Evolutionary conservation across 2,888 invertebrate genomes (phyloP).

Genomic region (Metacarcinus magister): DNA sequence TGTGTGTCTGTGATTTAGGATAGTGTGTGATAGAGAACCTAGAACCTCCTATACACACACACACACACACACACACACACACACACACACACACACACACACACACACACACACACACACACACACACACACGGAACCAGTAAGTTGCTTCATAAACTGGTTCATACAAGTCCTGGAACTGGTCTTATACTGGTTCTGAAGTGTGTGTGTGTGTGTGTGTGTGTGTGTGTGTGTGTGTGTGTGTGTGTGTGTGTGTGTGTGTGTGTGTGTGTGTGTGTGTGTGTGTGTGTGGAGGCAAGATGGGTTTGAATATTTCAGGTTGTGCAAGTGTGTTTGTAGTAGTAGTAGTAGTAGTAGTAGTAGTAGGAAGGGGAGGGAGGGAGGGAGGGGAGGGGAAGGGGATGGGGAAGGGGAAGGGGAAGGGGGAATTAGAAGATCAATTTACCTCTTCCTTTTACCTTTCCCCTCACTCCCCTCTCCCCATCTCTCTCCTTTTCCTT

Average conservation of each 20-base stretch:
- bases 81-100: background rate
- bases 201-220: background rate
- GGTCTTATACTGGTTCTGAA: background rate
- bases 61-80: background rate
- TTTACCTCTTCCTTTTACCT: too few relatives aligned
- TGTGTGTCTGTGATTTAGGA: too few relatives aligned
- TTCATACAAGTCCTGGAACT: background rate
- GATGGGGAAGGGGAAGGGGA: too few relatives aligned
- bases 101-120: constrained; percentile 26
- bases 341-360: constrained; percentile 44
- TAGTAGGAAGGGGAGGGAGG: background rate
- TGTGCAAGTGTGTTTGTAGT: background rate
- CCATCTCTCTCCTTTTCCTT: too few relatives aligned
- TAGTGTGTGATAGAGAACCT: background rate
- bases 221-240: too few relatives aligned
- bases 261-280: background rate
- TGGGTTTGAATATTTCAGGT: background rate
- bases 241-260: background rate
- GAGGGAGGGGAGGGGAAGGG: too few relatives aligned
- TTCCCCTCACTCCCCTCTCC: too few relatives aligned
- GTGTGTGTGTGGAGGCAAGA: background rate
- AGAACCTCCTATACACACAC: background rate
- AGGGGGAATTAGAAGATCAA: too few relatives aligned
- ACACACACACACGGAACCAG: background rate
- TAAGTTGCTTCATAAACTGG: background rate